These are phyloP conservation scores for Harpalus rubripes DNA, from an alignment of 2,888 invertebrate genomes.

Conservation along the genomic window DNA sequence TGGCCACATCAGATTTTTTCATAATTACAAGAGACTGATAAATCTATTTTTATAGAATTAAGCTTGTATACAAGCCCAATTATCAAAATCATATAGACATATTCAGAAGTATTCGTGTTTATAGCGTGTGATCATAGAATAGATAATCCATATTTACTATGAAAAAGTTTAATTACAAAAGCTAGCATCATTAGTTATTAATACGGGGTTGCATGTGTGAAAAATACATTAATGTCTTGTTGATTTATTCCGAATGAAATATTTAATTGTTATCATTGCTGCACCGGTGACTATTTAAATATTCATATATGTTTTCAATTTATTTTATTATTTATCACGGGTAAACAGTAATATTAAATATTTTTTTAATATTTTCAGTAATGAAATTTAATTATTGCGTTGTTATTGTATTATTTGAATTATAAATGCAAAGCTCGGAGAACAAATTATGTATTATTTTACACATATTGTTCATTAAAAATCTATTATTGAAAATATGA, in stretches of 20 bases:
- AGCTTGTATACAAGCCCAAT: no score
- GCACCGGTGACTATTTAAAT: constrained; percentile 12
- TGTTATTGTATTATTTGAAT: background rate
- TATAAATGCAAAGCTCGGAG: background rate
- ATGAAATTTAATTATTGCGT: constrained; percentile 34
- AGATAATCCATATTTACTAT: background rate
- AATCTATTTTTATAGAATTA: no score
- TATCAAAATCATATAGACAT: no score
- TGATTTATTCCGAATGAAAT: constrained; percentile 29
- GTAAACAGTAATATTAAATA: background rate
- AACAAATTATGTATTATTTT: background rate
- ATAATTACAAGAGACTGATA: no score
- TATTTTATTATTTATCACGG: constrained; percentile 22
- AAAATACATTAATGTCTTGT: constrained; percentile 46
- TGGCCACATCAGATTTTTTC: no score
- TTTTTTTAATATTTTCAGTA: background rate
- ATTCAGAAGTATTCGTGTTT: no score
- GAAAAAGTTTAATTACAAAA: constrained; percentile 35
- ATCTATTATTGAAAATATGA: background rate
- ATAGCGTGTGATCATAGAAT: background rate
- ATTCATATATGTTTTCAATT: constrained; percentile 33
- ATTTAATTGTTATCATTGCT: constrained; percentile 46
- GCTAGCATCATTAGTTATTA: constrained; percentile 15
- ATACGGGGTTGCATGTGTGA: constrained; percentile 18
- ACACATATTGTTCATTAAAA: background rate